phyloP scores from a whole-genome alignment of 2,888 invertebrate species.

The Linnaemya tessellans region DNA sequence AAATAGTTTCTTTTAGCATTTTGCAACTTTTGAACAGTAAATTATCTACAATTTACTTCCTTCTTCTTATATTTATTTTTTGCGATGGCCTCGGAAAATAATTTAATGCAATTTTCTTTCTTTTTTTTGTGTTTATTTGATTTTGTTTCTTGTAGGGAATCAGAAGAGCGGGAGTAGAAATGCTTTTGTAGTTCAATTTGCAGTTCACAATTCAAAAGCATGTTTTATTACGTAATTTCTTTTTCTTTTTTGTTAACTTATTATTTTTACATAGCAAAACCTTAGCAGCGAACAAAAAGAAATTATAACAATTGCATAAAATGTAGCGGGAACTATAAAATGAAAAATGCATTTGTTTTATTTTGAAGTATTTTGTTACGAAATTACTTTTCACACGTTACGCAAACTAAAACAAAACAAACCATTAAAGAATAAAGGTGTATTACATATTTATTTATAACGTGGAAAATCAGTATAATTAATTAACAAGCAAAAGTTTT shows the following conservation, averaged over 20 bases:
- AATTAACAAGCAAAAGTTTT: constrained; percentile 31
- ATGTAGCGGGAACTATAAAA: constrained; percentile 50
- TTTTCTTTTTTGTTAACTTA: constrained; percentile 29
- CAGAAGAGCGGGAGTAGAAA: constrained; percentile 49
- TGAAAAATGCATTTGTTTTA: constrained; percentile 61
- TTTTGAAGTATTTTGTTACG: constrained; percentile 53
- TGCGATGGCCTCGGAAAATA: constrained; percentile 41
- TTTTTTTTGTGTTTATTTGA: neutral
- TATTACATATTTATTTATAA: constrained; percentile 21
- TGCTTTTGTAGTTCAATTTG: constrained; percentile 44
- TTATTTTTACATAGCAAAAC: constrained; percentile 49
- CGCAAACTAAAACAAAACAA: constrained; percentile 47
- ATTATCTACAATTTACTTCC: constrained; percentile 67
- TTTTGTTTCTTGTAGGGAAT: constrained; percentile 5
- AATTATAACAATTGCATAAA: constrained; percentile 45
- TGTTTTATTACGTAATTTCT: constrained; percentile 55
- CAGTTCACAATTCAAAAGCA: constrained; percentile 56
- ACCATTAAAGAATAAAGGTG: constrained; percentile 14
- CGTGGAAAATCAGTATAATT: constrained; percentile 51
- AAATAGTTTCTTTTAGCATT: constrained; percentile 65
- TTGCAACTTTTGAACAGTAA: constrained; percentile 61
- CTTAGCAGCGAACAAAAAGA: constrained; percentile 23
- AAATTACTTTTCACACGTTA: constrained; percentile 69
- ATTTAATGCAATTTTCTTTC: constrained; percentile 48
- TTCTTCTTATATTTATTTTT: constrained; percentile 53